phyloP scores from a whole-genome alignment of 2,888 invertebrate genomes.

The Drosophila kanekoi region DNA sequence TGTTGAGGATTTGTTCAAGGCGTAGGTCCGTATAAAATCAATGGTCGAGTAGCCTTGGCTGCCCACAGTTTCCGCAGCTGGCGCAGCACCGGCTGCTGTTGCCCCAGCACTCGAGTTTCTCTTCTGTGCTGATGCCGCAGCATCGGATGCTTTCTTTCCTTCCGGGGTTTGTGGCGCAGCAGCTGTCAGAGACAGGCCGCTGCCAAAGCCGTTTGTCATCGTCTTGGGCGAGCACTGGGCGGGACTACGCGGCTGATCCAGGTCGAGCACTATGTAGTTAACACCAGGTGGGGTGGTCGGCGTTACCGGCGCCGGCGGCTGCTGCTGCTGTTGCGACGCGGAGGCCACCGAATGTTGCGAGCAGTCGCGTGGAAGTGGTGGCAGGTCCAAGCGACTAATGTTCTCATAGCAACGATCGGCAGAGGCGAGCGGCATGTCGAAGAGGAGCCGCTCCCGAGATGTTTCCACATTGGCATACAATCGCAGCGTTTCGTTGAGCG shows the following conservation, averaged over 20 bases:
- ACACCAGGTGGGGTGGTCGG: slow-evolving; percentile 73
- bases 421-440: slow-evolving; percentile 37
- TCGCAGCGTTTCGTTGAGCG: slow-evolving; percentile 67
- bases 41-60: slow-evolving; percentile 87
- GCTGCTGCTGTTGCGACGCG: slow-evolving; percentile 22
- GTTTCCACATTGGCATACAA: slow-evolving; percentile 82
- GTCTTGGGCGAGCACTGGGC: slow-evolving; percentile 63
- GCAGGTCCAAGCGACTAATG: slow-evolving; percentile 76
- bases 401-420: slow-evolving; percentile 82
- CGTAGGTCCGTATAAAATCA: slow-evolving; percentile 97
- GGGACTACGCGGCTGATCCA: slow-evolving; percentile 83
- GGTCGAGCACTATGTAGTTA: slow-evolving; percentile 84
- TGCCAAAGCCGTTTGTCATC: slow-evolving; percentile 52
- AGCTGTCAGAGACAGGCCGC: slow-evolving; percentile 57
- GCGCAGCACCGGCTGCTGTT: too few species aligned
- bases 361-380: slow-evolving; percentile 61
- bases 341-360: slow-evolving; percentile 54
- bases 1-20: slow-evolving; percentile 90
- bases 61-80: slow-evolving; percentile 26
- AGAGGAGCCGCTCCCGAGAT: slow-evolving; percentile 46
- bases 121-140: slow-evolving; percentile 1
- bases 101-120: slow-evolving; percentile 13
- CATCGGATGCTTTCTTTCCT: slow-evolving; percentile 8
- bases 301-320: slow-evolving; percentile 50
- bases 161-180: slow-evolving; percentile 26